Evolutionary conservation across 2,888 invertebrate genomes (phyloP), one percentile per base, ranked within the genome.

Genomic region (Priocnemis perturbator): DNA sequence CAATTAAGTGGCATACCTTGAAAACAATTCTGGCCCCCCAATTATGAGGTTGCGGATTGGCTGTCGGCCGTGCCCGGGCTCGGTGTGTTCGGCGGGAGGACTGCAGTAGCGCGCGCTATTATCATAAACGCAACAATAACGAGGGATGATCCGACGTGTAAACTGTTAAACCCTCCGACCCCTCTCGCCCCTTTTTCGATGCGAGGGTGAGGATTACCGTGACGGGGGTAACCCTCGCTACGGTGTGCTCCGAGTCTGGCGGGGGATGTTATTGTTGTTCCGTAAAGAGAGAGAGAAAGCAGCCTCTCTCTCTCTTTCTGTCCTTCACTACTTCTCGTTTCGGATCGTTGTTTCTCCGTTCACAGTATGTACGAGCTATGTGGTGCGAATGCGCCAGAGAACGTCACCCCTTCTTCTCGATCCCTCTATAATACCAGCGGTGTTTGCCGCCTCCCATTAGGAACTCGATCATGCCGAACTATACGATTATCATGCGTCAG

Each of bases 51-150:
- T 20, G 57, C 52, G 37, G 14, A 37, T 37, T 37, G 37, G 37
- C 37, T 60, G 56, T 60, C 44, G 56, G 56, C 56, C 60, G 37
- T 37, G 37, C 37, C 37, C 11, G n/a, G n/a, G n/a, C n/a, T n/a
- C n/a, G n/a, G n/a, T n/a, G n/a, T n/a, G n/a, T n/a, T n/a, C n/a
- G n/a, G 37, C 37, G 1, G 11, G 11, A 7, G 1, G 37, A 48
- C 71, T 59, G 64, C 69, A n/a, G 19, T 19, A 19, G 50, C 50
- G 47, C 50, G 47, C 60, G 75, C 83, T 88, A 88, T 88, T 88
- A 88, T 88, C 86, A 88, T 87, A 88, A 88, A 87, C 83, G 88
- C 82, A 89, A 88, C 88, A 89, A 89, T 89, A 88, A 88, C 88
- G 87, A 88, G 87, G 88, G 88, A 88, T 88, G 85, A 88, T 88